A percentile compares a stretch with the other conserved stretches of the same genome.
phyloP scores from a whole-genome alignment of 2,797 vertebrate genomes.

The Agapornis canus region DNA sequence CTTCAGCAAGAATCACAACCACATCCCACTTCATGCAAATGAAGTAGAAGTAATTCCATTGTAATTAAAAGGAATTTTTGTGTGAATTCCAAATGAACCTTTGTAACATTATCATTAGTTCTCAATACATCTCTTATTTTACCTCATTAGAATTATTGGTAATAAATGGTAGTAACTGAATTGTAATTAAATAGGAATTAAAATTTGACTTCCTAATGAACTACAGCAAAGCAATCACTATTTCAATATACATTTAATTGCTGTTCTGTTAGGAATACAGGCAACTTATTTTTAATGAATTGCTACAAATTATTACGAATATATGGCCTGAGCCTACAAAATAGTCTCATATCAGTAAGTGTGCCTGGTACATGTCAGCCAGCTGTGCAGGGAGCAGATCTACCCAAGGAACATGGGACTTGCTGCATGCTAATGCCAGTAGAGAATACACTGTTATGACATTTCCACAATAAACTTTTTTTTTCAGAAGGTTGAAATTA shows the following conservation, averaged over 20 bases:
- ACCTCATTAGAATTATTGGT: conserved; percentile 71
- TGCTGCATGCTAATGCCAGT: neutral
- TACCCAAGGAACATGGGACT: neutral
- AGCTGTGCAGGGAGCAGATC: neutral
- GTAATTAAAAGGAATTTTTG: conserved; percentile 67
- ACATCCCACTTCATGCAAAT: neutral
- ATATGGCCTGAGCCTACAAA: neutral
- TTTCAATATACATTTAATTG: conserved; percentile 68
- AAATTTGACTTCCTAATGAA: conserved; percentile 76
- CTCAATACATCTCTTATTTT: conserved; percentile 67
- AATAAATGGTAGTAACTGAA: conserved; percentile 72
- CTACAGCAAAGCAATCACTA: conserved; percentile 68
- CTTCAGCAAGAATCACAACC: conserved; percentile 8
- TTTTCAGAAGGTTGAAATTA: neutral
- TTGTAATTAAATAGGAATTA: conserved; percentile 78
- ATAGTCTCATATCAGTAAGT: neutral
- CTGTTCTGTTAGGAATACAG: conserved; percentile 52
- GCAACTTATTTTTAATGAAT: conserved; percentile 60
- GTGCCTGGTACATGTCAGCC: neutral
- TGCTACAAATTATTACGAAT: conserved; percentile 57
- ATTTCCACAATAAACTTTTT: neutral
- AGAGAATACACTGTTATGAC: neutral
- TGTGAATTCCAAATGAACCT: conserved; percentile 71
- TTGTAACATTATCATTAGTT: conserved; percentile 71
- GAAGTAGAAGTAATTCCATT: conserved; percentile 46